Conservation (phyloP, 2,113 vertebrate species). For the Sander vitreus region DNA sequence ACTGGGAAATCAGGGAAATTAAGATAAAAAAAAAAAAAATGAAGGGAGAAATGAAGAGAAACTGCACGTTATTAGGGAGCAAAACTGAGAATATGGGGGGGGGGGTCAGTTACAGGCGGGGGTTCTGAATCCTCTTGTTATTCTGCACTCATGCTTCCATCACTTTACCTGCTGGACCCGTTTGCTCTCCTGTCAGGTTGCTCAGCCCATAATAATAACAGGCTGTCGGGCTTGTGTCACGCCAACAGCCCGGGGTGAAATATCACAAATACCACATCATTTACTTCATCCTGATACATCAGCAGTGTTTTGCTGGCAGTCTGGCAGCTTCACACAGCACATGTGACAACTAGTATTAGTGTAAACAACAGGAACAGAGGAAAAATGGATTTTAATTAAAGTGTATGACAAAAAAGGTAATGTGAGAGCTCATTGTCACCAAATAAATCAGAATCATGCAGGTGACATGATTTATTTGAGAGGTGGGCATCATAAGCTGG, state of each 20-base stretch:
- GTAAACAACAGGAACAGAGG: not conserved
- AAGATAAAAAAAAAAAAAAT: not conserved
- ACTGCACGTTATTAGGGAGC: not conserved
- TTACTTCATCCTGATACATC: not conserved
- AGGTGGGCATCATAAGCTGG: not conserved
- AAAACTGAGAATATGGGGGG: not conserved
- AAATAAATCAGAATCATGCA: not conserved
- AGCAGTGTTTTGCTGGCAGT: not conserved
- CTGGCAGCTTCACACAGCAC: slow-evolving; percentile 40
- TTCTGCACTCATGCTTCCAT: slow-evolving; percentile 18
- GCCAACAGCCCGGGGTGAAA: slow-evolving; percentile 35
- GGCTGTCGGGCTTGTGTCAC: not conserved
- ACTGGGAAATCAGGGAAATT: not conserved
- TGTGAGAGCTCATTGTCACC: not conserved
- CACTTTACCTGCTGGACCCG: slow-evolving; percentile 68
- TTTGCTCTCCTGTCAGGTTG: slow-evolving; percentile 40
- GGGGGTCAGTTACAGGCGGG: not conserved
- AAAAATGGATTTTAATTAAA: not conserved
- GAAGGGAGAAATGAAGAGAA: slow-evolving; percentile 11
- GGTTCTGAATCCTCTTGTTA: slow-evolving; percentile 25
- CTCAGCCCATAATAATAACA: slow-evolving; percentile 40
- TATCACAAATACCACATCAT: slow-evolving; percentile 48
- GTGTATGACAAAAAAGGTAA: not conserved
- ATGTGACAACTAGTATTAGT: not conserved
- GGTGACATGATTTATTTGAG: not conserved